phyloP scores from a whole-genome alignment of 1,140 invertebrate species.

The Drosophila tani region DNA sequence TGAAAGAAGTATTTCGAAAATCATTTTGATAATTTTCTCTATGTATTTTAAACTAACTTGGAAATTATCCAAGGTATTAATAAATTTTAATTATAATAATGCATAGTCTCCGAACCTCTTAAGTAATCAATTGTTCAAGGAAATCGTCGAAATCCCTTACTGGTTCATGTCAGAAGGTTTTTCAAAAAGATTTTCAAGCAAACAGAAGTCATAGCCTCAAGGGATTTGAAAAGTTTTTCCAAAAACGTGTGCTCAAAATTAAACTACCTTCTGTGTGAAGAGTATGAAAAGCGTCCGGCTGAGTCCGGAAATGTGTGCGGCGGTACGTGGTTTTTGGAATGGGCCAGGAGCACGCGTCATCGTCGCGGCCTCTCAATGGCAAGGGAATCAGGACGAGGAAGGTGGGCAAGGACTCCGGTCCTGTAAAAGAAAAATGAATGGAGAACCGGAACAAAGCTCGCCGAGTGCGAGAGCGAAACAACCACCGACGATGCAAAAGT shows the following conservation, averaged over 20 bases:
- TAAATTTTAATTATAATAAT: no score
- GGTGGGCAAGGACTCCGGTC: conserved; percentile 12
- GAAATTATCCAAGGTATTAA: background rate
- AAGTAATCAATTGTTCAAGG: background rate
- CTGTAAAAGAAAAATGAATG: conserved; percentile 46
- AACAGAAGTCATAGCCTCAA: no score
- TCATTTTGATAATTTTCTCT: background rate
- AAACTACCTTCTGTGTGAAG: background rate
- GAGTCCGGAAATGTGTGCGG: conserved; percentile 73
- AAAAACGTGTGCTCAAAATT: background rate
- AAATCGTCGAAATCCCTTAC: background rate
- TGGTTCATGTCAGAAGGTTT: background rate
- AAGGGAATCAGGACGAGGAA: conserved; percentile 34
- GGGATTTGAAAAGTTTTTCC: background rate
- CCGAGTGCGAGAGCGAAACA: conserved; percentile 65
- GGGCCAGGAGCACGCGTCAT: conserved; percentile 47
- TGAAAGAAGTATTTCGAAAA: background rate
- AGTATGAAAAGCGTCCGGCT: conserved; percentile 13
- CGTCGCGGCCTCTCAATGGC: conserved; percentile 38
- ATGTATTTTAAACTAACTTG: background rate
- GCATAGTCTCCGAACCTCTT: background rate
- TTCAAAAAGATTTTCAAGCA: background rate
- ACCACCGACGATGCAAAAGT: conserved; percentile 63
- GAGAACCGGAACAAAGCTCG: conserved; percentile 63
- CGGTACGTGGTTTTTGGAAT: conserved; percentile 52